phyloP scores from a whole-genome alignment of 2,113 vertebrate species.

The Formicarius rufipectus region DNA sequence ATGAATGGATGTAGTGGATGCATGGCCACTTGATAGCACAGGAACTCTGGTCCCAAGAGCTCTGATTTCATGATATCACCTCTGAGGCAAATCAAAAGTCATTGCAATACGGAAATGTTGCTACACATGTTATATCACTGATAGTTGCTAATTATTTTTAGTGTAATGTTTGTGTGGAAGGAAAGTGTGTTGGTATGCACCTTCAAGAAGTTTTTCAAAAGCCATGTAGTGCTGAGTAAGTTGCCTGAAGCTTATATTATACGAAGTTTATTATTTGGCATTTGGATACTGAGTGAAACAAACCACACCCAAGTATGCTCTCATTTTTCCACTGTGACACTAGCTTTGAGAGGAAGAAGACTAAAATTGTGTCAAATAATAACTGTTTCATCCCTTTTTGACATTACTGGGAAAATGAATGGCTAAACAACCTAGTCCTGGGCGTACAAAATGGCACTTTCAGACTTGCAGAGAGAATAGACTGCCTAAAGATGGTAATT shows the following conservation, averaged over 20 bases:
- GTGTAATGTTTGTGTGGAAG: not conserved
- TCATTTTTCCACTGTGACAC: not conserved
- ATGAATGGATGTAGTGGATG: not conserved
- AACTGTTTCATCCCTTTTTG: not conserved
- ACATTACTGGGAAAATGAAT: not conserved
- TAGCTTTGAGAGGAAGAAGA: not conserved
- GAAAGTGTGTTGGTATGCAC: not conserved
- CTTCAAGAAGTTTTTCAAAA: not conserved
- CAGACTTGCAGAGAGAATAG: not conserved
- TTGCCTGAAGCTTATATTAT: not conserved
- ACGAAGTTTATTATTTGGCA: not conserved
- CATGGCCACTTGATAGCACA: not conserved
- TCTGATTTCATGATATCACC: not conserved
- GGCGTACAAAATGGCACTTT: not conserved
- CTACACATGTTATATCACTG: not conserved
- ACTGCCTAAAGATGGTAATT: not conserved
- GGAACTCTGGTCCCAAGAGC: not conserved
- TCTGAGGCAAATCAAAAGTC: not conserved
- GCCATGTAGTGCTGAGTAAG: not conserved
- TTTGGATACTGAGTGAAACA: not conserved
- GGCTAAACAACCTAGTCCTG: not conserved
- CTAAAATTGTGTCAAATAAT: not conserved
- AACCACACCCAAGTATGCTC: not conserved
- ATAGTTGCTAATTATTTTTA: not conserved
- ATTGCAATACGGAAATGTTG: not conserved